Evolutionary conservation across 2,797 vertebrate genomes (phyloP).

Genomic region (Peromyscus aztecus): DNA sequence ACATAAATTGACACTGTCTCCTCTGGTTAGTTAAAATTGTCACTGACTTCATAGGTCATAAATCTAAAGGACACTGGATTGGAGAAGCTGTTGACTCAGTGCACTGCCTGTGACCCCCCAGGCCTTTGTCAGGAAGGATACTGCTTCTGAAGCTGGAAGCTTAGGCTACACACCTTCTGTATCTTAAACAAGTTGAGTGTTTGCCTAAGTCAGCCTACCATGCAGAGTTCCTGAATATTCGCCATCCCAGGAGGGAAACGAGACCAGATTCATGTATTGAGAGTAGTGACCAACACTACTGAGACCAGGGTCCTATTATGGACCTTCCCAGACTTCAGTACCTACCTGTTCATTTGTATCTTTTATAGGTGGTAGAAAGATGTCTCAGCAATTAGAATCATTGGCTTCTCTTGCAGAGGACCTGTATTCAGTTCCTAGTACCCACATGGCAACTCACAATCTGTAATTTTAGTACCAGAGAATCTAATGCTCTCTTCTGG

Average conservation of each 20-base stretch:
- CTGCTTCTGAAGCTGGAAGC: background rate
- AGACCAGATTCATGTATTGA: background rate
- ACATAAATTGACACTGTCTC: background rate
- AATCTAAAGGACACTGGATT: background rate
- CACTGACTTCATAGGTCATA: background rate
- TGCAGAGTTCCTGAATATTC: background rate
- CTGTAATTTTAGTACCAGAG: background rate
- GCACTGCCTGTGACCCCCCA: background rate
- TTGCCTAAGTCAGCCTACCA: background rate
- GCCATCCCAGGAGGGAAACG: background rate
- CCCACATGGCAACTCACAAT: background rate
- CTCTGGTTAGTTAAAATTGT: background rate
- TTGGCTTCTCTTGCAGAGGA: background rate
- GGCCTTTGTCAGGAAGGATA: background rate
- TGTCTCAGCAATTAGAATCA: background rate
- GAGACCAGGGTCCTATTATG: too few species aligned
- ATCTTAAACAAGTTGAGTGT: background rate
- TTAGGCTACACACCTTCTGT: rapidly evolving
- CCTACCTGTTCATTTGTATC: background rate
- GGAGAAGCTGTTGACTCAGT: background rate
- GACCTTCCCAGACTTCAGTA: background rate
- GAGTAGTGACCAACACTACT: background rate
- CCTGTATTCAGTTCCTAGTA: background rate
- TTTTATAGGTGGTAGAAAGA: background rate
- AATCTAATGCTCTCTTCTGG: background rate